Evolutionary conservation across 2,797 vertebrate genomes (phyloP).

Genomic region (Pseudotriccus pelzelni): DNA sequence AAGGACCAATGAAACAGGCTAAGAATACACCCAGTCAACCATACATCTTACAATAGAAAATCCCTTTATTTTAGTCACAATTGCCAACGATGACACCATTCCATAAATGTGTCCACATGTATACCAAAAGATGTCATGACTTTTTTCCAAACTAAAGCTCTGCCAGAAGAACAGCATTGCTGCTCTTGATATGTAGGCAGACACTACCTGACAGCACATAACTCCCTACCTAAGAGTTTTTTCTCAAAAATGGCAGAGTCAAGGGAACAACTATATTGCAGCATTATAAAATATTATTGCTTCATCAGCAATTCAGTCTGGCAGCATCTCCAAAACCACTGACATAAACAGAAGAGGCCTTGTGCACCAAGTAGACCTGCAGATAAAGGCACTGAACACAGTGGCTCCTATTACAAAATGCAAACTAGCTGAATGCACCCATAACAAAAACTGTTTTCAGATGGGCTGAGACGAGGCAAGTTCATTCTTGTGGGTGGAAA

Average conservation of each 20-base stretch:
- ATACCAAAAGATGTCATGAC: neutral
- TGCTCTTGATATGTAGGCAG: neutral
- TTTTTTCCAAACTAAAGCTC: neutral
- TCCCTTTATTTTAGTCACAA: neutral
- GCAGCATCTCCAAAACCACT: neutral
- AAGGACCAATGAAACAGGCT: neutral
- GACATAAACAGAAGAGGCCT: neutral
- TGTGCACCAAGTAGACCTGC: neutral
- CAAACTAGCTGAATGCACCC: neutral
- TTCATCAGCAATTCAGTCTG: neutral
- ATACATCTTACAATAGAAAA: neutral
- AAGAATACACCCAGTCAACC: neutral
- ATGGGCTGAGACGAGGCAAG: neutral
- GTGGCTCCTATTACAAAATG: neutral
- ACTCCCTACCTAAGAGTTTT: neutral
- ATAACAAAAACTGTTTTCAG: neutral
- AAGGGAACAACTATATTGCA: neutral
- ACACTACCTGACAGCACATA: rapidly evolving
- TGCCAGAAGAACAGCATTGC: neutral
- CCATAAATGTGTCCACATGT: neutral
- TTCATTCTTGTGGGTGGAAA: neutral
- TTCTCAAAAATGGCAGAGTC: neutral
- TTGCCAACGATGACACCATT: neutral
- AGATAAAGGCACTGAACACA: neutral
- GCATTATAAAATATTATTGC: neutral